Evolutionary conservation across 2,113 vertebrate genomes (phyloP).

Genomic region (Cephalopterus ornatus): DNA sequence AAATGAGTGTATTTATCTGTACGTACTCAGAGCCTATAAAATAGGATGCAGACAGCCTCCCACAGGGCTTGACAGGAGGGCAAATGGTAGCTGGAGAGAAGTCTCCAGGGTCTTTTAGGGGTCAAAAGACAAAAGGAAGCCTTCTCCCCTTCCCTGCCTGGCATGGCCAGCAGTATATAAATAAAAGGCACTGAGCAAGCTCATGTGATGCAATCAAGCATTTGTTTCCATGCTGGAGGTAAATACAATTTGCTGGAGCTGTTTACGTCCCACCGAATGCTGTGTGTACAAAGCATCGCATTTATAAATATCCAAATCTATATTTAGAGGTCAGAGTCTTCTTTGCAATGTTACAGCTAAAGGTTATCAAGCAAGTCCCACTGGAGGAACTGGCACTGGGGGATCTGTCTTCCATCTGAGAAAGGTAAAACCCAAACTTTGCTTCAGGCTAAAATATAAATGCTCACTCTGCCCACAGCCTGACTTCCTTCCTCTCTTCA

Average conservation of each 20-base stretch:
- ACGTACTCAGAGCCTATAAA: not conserved
- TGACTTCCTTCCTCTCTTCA: not conserved
- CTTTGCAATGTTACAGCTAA: conserved; percentile 38
- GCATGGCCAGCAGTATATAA: conserved; percentile 5
- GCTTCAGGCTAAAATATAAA: conserved; percentile 8
- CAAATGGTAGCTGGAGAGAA: not conserved
- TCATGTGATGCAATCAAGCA: conserved; percentile 59
- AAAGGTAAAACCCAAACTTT: not conserved
- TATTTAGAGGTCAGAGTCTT: conserved; percentile 63
- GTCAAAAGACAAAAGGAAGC: not conserved
- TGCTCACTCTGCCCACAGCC: not conserved
- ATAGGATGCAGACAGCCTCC: not conserved
- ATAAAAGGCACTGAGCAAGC: conserved; percentile 52
- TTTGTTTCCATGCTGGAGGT: conserved; percentile 67
- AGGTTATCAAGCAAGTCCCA: conserved; percentile 48
- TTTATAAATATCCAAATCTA: conserved; percentile 67
- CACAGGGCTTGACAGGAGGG: not conserved
- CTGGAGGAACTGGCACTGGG: not conserved
- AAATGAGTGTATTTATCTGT: not conserved
- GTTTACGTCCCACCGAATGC: conserved; percentile 15
- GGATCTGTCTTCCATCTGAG: not conserved
- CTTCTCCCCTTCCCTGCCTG: not conserved
- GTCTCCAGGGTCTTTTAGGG: conserved; percentile 9
- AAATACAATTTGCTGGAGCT: conserved; percentile 62
- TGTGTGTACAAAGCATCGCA: conserved; percentile 35